A percentile compares a stretch with the other conserved stretches of the same genome.
phyloP scores from a whole-genome alignment of 2,888 invertebrate species.

The Catocala sponsa region DNA sequence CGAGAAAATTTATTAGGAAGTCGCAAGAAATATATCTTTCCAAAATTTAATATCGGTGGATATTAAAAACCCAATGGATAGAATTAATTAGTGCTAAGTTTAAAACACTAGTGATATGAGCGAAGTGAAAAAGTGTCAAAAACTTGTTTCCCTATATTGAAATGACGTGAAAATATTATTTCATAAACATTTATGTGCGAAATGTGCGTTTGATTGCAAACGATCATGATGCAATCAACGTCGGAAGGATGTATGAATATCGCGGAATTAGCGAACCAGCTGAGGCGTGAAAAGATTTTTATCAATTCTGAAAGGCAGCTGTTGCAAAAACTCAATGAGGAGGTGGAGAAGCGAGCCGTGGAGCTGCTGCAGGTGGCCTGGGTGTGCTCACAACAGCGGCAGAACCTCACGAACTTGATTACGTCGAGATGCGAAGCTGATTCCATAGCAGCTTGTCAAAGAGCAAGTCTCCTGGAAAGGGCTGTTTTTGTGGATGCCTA shows the following conservation, averaged over 20 bases:
- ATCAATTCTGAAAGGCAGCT: conserved; percentile 95
- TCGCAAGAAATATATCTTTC: conserved; percentile 18
- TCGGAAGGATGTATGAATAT: conserved; percentile 85
- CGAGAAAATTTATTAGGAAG: conserved; percentile 29
- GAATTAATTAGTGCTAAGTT: conserved; percentile 16
- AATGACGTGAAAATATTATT: conserved; percentile 66
- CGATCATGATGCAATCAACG: conserved; percentile 82
- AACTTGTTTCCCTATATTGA: conserved; percentile 59
- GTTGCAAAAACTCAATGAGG: conserved; percentile 92
- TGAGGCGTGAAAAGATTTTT: conserved; percentile 95
- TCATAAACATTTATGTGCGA: conserved; percentile 49
- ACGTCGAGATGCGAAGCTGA: conserved; percentile 92
- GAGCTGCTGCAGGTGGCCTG: conserved; percentile 92
- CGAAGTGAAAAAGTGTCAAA: conserved; percentile 60
- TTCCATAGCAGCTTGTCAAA: conserved; percentile 92
- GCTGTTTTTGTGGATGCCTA: conserved; percentile 93
- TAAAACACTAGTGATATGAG: conserved; percentile 37
- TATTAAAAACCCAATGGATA: conserved; percentile 30
- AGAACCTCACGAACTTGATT: conserved; percentile 93
- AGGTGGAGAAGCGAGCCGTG: conserved; percentile 88
- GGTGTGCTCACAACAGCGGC: conserved; percentile 95
- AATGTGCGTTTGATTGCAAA: conserved; percentile 59
- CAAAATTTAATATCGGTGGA: conserved; percentile 27
- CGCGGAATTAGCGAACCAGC: conserved; percentile 87
- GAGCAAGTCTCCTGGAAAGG: conserved; percentile 79